Percentiles rank a stretch among this genome's conserved stretches.
phyloP scores from a whole-genome alignment of 2,888 invertebrate species.

The Allolobophora icterica region DNA sequence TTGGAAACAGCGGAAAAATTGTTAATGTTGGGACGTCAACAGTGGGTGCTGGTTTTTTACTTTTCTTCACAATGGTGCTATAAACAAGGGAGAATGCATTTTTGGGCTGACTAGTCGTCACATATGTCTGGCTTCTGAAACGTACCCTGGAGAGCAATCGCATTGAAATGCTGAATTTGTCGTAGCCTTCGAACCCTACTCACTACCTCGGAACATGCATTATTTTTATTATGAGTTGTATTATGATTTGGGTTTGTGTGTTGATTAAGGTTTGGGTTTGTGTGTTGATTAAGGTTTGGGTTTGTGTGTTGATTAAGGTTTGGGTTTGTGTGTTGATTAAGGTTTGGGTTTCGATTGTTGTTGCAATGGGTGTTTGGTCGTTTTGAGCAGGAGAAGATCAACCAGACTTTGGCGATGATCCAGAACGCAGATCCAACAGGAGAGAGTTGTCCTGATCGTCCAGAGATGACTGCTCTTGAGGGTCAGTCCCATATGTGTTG shows the following conservation, averaged over 20 bases:
- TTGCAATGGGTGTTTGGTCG: neutral
- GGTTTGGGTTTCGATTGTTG: neutral
- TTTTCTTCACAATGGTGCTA: no score
- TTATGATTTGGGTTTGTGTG: neutral
- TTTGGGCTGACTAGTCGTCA: no score
- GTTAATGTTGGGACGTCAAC: no score
- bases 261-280: neutral
- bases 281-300: neutral
- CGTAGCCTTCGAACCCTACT: no score
- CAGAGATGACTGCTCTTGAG: constrained; percentile 76
- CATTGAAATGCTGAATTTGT: no score
- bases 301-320: neutral
- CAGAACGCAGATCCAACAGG: constrained; percentile 91
- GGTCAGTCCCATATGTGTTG: constrained; percentile 64
- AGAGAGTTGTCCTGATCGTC: constrained; percentile 74
- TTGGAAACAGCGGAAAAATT: no score
- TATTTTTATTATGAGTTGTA: neutral
- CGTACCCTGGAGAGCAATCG: no score
- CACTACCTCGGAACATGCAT: neutral
- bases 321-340: neutral
- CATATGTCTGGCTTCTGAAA: no score
- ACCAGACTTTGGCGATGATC: constrained; percentile 74
- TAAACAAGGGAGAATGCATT: no score
- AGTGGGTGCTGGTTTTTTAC: no score
- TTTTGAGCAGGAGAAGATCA: constrained; percentile 38